Conservation (phyloP, 2,888 invertebrate species). For the Drosophila paranaensis region DNA sequence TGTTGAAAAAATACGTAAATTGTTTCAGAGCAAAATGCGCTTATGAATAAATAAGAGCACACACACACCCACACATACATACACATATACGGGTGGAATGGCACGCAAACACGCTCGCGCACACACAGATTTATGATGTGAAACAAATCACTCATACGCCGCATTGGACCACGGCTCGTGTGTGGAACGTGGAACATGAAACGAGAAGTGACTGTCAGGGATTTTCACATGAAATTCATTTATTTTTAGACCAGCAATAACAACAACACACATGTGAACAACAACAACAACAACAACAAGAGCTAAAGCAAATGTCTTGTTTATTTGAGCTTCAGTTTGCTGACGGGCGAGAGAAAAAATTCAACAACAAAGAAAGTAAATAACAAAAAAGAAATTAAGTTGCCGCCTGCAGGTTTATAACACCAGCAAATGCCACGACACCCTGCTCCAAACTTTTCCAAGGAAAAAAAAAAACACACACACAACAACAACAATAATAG, state of each 20-base stretch:
- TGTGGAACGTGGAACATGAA: constrained; percentile 39
- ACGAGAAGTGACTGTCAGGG: constrained; percentile 59
- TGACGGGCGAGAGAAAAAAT: constrained; percentile 19
- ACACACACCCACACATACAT: constrained; percentile 26
- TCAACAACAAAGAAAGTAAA: constrained; percentile 27
- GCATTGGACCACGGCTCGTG: constrained; percentile 36
- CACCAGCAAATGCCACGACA: constrained; percentile 61
- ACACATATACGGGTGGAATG: constrained; percentile 30
- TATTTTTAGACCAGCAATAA: constrained; percentile 42
- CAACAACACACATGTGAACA: constrained; percentile 31
- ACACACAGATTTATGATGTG: constrained; percentile 51
- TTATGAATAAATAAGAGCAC: constrained; percentile 67
- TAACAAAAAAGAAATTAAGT: constrained; percentile 71
- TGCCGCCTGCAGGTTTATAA: constrained; percentile 76
- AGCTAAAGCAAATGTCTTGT: constrained; percentile 54
- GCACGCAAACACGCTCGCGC: constrained; percentile 40
- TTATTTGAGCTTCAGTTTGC: constrained; percentile 59
- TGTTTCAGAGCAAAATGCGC: constrained; percentile 55
- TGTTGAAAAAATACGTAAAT: constrained; percentile 41
- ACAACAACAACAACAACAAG: constrained; percentile 5
- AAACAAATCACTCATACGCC: constrained; percentile 64
- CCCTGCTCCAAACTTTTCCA: constrained; percentile 34
- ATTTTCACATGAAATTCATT: constrained; percentile 49
- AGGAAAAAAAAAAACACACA: background rate
- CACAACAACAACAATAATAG: constrained; percentile 7